phyloP scores from a whole-genome alignment of 2,888 invertebrate genomes.

The Sinhomidia bicolor region DNA sequence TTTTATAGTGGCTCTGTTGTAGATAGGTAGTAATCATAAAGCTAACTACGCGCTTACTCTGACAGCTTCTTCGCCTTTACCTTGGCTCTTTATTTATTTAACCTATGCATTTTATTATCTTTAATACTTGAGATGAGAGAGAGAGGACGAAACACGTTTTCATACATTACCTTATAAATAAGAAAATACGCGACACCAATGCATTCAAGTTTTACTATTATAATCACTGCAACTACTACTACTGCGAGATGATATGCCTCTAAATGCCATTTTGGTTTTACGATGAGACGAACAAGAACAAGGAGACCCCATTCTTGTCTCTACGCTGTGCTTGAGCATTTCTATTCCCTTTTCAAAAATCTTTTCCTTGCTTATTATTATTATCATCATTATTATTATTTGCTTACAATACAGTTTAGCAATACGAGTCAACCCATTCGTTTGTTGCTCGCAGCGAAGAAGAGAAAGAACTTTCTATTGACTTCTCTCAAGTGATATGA shows the following conservation, averaged over 20 bases:
- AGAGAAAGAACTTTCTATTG: constrained; percentile 65
- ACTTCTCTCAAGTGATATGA: background rate
- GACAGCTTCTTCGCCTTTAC: constrained; percentile 11
- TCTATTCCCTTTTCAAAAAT: background rate
- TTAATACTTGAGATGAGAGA: background rate
- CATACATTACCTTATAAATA: constrained; percentile 10
- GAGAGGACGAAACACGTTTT: constrained; percentile 18
- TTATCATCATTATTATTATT: too few relatives aligned
- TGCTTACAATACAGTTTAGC: constrained; percentile 7
- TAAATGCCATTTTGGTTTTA: background rate
- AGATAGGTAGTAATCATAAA: too few relatives aligned
- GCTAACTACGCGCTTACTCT: background rate
- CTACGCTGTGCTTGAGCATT: background rate
- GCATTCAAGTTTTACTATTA: constrained; percentile 7
- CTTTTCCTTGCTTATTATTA: constrained; percentile 6
- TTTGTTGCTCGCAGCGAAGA: constrained; percentile 30
- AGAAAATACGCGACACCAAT: constrained; percentile 3
- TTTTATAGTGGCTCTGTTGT: background rate
- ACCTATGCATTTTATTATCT: constrained; percentile 28
- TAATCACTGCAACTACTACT: background rate
- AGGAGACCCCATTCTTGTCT: constrained; percentile 58
- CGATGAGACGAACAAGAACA: constrained; percentile 46
- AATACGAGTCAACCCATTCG: background rate
- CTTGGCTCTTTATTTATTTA: constrained; percentile 29
- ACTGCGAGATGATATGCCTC: background rate